Base-by-base conservation (phyloP, 1,140 invertebrate species). In the Adelges cooleyi region DNA sequence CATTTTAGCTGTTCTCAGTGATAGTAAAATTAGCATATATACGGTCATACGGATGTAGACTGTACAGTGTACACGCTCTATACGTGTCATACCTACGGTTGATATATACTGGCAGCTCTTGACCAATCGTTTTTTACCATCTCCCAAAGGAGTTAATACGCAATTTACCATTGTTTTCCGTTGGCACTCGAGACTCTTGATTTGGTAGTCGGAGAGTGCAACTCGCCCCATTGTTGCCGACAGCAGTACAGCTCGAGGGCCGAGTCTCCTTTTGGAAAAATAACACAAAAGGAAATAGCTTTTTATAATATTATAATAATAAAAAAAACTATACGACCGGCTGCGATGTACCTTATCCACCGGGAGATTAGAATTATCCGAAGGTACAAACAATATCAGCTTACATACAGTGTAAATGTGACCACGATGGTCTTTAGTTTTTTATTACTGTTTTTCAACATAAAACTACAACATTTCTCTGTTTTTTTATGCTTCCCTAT, bases 191-290 rank as follows among this genome's bases (percentile, higher is more conserved):
- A 54, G 52, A 38, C 40, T 38, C 52, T 54, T 20, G 23, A 54
- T 54, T 54, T 38, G 33, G 52, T 38, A 54, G 13, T 36, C 33
- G 51, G 8, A 9, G 29, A 54, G 20, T 54, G 33, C 18, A 53
- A n/a, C n/a, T 54, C 40, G 33, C 33, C 13, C 52, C 40, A 54
- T 54, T 54, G 52, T 54, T 38, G 17, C 23, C n/a, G n/a, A n/a
- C n/a, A 17, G 5, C 8, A 5, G 20, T 22, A 9, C 40, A 38
- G 18, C 33, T 54, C 23, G 40, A 54, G 29, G 52, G 40, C 33
- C 23, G 23, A 38, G 13, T 22, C 33, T 38, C 23, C 33, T 38
- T 23, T 54, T 54, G 33, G 38, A 36, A 54, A 54, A 54, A 29
- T 38, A 38, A 33, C 52, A 38, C 29, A 38, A 54, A 54, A 22